These are phyloP conservation scores for Mesoligia furuncula DNA, from an alignment of 2,888 invertebrate species.

Conservation along the genomic window DNA sequence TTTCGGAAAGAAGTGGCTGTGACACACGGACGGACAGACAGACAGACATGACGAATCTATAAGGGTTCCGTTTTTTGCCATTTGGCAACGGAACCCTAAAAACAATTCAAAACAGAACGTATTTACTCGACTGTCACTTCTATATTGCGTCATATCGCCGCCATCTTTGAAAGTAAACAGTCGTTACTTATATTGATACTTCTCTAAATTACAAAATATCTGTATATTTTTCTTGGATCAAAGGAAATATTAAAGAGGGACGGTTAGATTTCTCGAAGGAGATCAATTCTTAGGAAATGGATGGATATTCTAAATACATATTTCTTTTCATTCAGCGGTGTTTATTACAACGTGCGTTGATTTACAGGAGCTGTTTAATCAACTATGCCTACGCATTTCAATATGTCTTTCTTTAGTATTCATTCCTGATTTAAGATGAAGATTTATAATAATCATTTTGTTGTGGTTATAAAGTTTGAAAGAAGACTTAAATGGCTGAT, in stretches of 20 bases:
- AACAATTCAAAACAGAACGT: not conserved
- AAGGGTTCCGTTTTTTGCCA: too few species aligned
- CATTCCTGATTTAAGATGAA: not conserved
- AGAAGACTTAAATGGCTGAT: not conserved
- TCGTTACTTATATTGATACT: conserved; percentile 53
- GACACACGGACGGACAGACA: too few species aligned
- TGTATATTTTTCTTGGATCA: conserved; percentile 58
- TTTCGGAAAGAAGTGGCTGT: too few species aligned
- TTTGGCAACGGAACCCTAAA: too few species aligned
- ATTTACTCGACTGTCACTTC: conserved; percentile 15
- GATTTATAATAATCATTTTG: not conserved
- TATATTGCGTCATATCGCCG: conserved; percentile 11
- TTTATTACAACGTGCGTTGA: conserved; percentile 37
- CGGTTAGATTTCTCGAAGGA: conserved; percentile 57
- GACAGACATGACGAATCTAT: too few species aligned
- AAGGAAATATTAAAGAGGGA: conserved; percentile 54
- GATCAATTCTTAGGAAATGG: conserved; percentile 54
- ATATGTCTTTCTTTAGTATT: conserved; percentile 6
- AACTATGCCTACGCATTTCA: conserved; percentile 11
- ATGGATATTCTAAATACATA: conserved; percentile 42
- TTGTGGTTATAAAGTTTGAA: not conserved
- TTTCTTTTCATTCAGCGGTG: conserved; percentile 44
- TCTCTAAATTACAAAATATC: conserved; percentile 53
- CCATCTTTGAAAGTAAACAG: conserved; percentile 46
- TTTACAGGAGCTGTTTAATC: conserved; percentile 39